Percentiles rank a stretch among this genome's conserved stretches.
These are phyloP conservation scores for Drosophila picticornis DNA, from an alignment of 2,888 invertebrate genomes.

Conservation along the genomic window DNA sequence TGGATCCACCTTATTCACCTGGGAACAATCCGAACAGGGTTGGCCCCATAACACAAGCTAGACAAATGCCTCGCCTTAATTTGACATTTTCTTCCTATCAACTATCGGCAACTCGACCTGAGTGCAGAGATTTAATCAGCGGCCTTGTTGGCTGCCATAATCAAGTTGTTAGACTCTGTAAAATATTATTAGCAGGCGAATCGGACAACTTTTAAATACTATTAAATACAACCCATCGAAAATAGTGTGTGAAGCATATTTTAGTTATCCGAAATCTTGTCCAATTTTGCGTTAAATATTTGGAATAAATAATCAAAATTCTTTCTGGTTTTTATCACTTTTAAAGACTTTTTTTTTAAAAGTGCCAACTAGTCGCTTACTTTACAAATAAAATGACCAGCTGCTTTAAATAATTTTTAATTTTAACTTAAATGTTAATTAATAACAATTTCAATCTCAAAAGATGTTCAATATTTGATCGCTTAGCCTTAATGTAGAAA, in stretches of 20 bases:
- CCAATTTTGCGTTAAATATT: not conserved
- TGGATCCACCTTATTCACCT: not conserved
- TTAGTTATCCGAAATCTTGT: not conserved
- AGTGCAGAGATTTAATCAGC: not conserved
- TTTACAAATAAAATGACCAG: not conserved
- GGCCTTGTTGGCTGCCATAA: not conserved
- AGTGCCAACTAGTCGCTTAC: not conserved
- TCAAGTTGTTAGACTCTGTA: not conserved
- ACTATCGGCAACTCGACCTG: not conserved
- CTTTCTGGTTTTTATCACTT: accelerated
- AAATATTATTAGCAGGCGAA: not conserved
- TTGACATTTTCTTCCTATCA: not conserved
- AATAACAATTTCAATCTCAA: not conserved
- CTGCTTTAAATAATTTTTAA: not conserved
- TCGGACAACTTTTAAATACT: too few species aligned
- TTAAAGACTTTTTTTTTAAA: not conserved
- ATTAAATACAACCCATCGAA: not conserved
- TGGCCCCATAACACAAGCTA: slow-evolving; percentile 21
- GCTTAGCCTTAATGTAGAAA: not conserved
- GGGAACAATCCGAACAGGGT: slow-evolving; percentile 7
- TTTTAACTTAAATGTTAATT: not conserved
- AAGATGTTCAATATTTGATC: not conserved
- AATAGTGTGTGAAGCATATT: not conserved
- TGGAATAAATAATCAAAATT: not conserved
- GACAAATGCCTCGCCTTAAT: not conserved